These are phyloP conservation scores for Philopotamus ludificatus DNA, from an alignment of 1,140 invertebrate genomes.

Conservation along the genomic window DNA sequence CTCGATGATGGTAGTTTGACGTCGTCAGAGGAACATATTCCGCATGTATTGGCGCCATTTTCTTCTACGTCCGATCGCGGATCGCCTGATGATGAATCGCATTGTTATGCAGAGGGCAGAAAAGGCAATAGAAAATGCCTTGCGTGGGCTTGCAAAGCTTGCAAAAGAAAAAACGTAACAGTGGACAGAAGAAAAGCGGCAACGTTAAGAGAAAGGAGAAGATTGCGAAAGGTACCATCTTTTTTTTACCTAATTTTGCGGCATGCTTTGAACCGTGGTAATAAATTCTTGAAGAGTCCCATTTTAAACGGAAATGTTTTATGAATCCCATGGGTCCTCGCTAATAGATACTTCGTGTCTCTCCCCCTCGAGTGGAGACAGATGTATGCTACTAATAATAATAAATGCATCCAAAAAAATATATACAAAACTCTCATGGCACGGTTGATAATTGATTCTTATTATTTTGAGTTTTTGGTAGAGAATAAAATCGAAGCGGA, in stretches of 20 bases:
- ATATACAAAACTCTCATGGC: too few species aligned
- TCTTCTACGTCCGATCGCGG: constrained; percentile 14
- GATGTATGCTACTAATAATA: too few species aligned
- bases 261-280: background rate
- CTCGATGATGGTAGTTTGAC: constrained; percentile 30
- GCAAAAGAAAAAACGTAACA: constrained; percentile 91
- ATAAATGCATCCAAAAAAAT: too few species aligned
- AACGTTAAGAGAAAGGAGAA: constrained; percentile 86
- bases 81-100: background rate
- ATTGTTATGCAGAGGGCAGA: constrained; percentile 14
- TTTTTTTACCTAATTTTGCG: background rate
- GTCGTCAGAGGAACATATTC: constrained; percentile 33
- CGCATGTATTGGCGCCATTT: constrained; percentile 35
- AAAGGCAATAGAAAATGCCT: constrained; percentile 72
- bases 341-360: constrained; percentile 15
- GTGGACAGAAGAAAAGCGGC: constrained; percentile 95
- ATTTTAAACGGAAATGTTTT: constrained; percentile 21
- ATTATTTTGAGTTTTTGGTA: too few species aligned
- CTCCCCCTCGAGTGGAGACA: background rate
- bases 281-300: background rate
- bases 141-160: constrained; percentile 94
- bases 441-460: too few species aligned
- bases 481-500: background rate
- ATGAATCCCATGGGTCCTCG: constrained; percentile 10
- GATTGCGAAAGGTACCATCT: constrained; percentile 78